Conservation (phyloP, 2,888 invertebrate species). For the Platerodrilus igneus region DNA sequence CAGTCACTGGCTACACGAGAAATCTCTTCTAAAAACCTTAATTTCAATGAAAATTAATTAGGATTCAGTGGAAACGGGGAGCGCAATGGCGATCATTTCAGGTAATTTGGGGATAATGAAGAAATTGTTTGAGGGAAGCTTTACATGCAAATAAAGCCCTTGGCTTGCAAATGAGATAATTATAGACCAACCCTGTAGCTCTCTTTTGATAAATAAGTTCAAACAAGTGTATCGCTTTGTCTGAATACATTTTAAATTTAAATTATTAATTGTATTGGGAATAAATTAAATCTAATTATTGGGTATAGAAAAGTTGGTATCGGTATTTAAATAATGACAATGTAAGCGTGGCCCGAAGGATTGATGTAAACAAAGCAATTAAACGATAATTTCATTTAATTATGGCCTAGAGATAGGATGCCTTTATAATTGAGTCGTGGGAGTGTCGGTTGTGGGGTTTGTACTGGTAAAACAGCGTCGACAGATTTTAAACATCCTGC, state of each 20-base stretch:
- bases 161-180: conserved; percentile 48
- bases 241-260: not conserved
- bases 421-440: conserved; percentile 26
- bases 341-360: conserved; percentile 28
- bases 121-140: conserved; percentile 46
- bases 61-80: conserved; percentile 11
- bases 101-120: conserved; percentile 48
- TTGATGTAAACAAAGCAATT: conserved; percentile 42
- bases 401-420: conserved; percentile 30
- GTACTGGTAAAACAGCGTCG: conserved; percentile 23
- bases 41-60: conserved; percentile 40
- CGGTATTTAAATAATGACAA: conserved; percentile 26
- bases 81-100: conserved; percentile 41
- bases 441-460: conserved; percentile 24
- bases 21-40: conserved; percentile 30
- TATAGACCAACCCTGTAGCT: conserved; percentile 39
- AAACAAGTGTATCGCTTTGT: not conserved
- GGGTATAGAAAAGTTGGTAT: conserved; percentile 16
- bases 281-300: conserved; percentile 13
- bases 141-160: conserved; percentile 49
- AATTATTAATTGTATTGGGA: not conserved
- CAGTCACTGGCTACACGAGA: not conserved
- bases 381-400: conserved; percentile 41
- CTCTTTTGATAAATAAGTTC: conserved; percentile 8
- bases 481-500: conserved; percentile 36